Evolutionary conservation across 2,888 invertebrate species (phyloP).

Genomic region (Hoplodrina ambigua): DNA sequence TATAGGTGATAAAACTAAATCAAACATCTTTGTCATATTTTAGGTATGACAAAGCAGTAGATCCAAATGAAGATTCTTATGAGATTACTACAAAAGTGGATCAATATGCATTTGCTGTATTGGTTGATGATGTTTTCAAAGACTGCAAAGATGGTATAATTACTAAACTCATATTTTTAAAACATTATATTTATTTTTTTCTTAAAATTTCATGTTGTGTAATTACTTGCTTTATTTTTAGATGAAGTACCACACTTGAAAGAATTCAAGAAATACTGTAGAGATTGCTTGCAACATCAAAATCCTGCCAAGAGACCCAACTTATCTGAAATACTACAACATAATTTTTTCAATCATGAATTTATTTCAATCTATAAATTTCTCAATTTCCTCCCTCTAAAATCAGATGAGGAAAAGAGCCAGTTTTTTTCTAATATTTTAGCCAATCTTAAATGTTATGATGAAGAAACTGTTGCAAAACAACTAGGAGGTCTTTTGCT

Average conservation of each 20-base stretch:
- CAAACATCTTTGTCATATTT: conserved; percentile 44
- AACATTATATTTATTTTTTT: not conserved
- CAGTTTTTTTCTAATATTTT: conserved; percentile 94
- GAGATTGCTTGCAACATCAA: conserved; percentile 92
- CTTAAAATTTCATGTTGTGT: not conserved
- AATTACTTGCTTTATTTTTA: conserved; percentile 70
- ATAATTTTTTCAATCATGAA: conserved; percentile 96
- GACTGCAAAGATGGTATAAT: conserved; percentile 89
- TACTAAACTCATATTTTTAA: conserved; percentile 10
- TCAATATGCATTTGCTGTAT: conserved; percentile 94
- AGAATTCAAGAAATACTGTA: conserved; percentile 93
- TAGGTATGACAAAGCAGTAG: conserved; percentile 93
- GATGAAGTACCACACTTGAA: conserved; percentile 93
- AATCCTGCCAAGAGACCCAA: conserved; percentile 92
- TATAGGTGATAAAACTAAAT: not conserved
- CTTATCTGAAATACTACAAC: conserved; percentile 92
- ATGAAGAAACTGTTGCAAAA: conserved; percentile 95
- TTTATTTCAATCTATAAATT: conserved; percentile 96
- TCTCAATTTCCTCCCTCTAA: conserved; percentile 95
- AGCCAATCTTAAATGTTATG: conserved; percentile 92
- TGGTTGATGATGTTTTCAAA: conserved; percentile 94
- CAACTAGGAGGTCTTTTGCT: conserved; percentile 94
- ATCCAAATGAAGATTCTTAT: conserved; percentile 92
- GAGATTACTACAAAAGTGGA: conserved; percentile 92
- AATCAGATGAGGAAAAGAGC: conserved; percentile 93